phyloP scores from a whole-genome alignment of 2,797 vertebrate genomes.

The Phalanger gymnotis region DNA sequence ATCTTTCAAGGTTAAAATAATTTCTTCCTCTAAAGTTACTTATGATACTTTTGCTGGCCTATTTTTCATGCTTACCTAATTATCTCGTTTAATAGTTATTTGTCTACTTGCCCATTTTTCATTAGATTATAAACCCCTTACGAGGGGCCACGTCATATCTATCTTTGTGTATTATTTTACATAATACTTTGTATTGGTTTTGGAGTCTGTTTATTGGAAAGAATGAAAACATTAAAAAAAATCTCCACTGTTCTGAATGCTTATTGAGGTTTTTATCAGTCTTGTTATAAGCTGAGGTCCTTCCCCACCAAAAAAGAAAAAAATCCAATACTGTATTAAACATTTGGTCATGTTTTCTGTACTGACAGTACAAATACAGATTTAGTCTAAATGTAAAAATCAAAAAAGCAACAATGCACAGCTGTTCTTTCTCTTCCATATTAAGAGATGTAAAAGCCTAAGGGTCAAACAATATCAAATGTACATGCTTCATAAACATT shows the following conservation, averaged over 20 bases:
- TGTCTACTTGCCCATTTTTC: neutral
- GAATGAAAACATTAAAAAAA: neutral
- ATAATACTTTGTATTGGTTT: neutral
- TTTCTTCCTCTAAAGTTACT: neutral
- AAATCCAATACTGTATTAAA: neutral
- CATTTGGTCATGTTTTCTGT: neutral
- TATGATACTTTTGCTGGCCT: neutral
- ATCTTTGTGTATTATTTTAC: neutral
- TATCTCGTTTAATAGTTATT: neutral
- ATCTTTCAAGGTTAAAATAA: neutral
- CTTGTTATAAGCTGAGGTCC: neutral
- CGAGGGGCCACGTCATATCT: neutral
- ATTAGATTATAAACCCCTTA: neutral
- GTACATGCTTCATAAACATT: neutral
- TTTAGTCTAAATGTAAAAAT: neutral
- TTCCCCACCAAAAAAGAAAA: neutral
- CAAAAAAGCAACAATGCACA: neutral
- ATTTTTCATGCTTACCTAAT: neutral
- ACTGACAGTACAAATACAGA: neutral
- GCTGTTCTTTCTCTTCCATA: neutral
- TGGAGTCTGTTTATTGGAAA: neutral
- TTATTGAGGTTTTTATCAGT: neutral
- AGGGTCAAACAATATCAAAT: neutral
- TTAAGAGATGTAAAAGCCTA: neutral
- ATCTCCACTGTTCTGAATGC: neutral